Evolutionary conservation across 2,113 vertebrate genomes (phyloP), one percentile per base, ranked within the genome.

Genomic region (Syngnathoides biaculeatus): DNA sequence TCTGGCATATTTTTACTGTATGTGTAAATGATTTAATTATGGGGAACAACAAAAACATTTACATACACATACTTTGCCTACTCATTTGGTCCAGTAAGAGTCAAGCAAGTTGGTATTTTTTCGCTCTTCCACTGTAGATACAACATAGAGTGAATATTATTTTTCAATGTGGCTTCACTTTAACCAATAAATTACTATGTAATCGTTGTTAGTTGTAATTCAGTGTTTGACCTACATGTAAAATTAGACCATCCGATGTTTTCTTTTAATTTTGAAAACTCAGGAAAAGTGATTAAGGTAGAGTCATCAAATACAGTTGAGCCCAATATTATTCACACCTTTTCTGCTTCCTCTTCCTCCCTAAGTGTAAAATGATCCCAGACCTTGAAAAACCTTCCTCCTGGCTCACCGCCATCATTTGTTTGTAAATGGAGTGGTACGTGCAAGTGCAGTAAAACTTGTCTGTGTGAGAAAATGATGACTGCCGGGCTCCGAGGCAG

Each of bases 201-300:
- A 64, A 76, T 78, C 75, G 71, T 65, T 78, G 74, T 78, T 82
- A 64, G 68, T 69, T 75, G 63, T 78, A 71, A 62, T 74, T 78
- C 64, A 71, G 92, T 94, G 93, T 95, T 94, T 90, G 94, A 90
- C 93, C 89, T 92, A 92, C 91, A 93, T 94, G 92, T 95, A 92
- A 92, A 69, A 67, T 69, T 71, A 52, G 73, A 82, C 77, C 40
- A 73, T 73, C 81, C 70, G n/a, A 75, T 82, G 71, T 81, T 75
- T 69, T 84, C 65, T 64, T n/a, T n/a, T n/a, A n/a, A 67, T 73
- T 78, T 82, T 24, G 68, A 82, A 85, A 94, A 93, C 96, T 98
- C 97, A 98, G 96, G 97, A 98, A 98, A 97, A 93, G 94, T 93
- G 93, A 95, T 94, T 92, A 94, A 95, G 93, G 95, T 93, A 94